These are phyloP conservation scores for Eustalomyia histrio DNA, from an alignment of 2,888 invertebrate species.

Conservation along the genomic window DNA sequence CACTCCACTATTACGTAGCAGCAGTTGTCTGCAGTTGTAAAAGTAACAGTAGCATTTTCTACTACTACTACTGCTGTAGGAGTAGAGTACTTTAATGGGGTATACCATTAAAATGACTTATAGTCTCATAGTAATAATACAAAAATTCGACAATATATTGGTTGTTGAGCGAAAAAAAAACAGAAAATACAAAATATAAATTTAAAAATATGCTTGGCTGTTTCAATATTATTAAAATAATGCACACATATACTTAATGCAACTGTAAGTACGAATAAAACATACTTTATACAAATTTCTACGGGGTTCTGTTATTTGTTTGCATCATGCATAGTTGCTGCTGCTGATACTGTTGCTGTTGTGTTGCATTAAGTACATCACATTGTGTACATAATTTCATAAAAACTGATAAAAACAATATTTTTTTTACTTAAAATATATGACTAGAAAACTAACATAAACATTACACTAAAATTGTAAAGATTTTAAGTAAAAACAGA, in stretches of 20 bases:
- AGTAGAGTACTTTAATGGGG: conserved; percentile 61
- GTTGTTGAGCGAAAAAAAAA: conserved; percentile 36
- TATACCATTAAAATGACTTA: conserved; percentile 68
- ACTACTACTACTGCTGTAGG: conserved; percentile 43
- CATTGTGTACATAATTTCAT: conserved; percentile 9
- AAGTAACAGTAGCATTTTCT: conserved; percentile 42
- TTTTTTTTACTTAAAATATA: conserved; percentile 3
- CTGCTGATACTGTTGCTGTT: not conserved
- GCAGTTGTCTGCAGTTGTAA: conserved; percentile 31
- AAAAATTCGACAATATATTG: conserved; percentile 61
- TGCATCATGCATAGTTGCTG: conserved; percentile 20
- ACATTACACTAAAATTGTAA: not conserved
- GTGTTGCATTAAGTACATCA: conserved; percentile 22
- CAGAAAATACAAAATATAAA: not conserved
- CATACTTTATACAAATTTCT: not conserved
- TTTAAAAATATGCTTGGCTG: conserved; percentile 1
- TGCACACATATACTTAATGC: conserved; percentile 22
- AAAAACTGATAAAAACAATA: conserved; percentile 20
- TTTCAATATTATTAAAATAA: conserved; percentile 49
- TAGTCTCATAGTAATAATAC: conserved; percentile 55
- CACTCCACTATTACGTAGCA: conserved; percentile 20
- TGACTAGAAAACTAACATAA: no score
- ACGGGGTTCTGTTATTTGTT: not conserved
- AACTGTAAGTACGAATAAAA: conserved; percentile 3
- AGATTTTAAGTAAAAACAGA: not conserved